Evolutionary conservation across 2,888 invertebrate genomes (phyloP).

Genomic region (Ectemnius cavifrons): DNA sequence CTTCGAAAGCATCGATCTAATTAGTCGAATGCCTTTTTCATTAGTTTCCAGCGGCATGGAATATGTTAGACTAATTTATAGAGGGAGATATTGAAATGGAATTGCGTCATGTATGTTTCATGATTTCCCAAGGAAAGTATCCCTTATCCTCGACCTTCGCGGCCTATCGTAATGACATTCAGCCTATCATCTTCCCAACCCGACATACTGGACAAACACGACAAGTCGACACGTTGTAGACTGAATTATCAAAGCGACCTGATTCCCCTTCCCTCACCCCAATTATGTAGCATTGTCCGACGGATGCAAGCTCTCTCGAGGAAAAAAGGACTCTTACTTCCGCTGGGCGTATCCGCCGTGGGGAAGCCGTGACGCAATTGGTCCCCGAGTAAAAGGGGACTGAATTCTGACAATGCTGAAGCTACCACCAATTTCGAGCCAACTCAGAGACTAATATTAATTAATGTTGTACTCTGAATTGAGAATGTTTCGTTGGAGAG

Average conservation of each 20-base stretch:
- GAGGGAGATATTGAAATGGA: neutral
- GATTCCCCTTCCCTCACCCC: constrained; percentile 59
- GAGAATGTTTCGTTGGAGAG: too few relatives aligned
- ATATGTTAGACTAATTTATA: too few relatives aligned
- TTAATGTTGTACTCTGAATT: too few relatives aligned
- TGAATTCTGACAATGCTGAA: constrained; percentile 23
- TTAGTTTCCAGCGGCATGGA: too few relatives aligned
- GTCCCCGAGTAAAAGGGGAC: constrained; percentile 47
- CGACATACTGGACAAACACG: constrained; percentile 25
- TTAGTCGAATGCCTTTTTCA: too few relatives aligned
- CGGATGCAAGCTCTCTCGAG: constrained; percentile 61
- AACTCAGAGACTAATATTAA: too few relatives aligned
- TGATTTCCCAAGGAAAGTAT: neutral
- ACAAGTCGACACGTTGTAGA: constrained; percentile 22
- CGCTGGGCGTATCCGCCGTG: constrained; percentile 69
- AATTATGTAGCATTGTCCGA: constrained; percentile 56
- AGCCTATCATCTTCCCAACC: constrained; percentile 18
- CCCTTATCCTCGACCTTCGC: constrained; percentile 35
- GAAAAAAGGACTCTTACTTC: constrained; percentile 67
- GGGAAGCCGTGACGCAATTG: constrained; percentile 54
- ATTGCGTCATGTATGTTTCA: neutral
- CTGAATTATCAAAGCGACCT: constrained; percentile 47
- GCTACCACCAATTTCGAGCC: constrained; percentile 5
- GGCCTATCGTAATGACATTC: constrained; percentile 39
- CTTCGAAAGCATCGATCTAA: too few relatives aligned